phyloP scores from a whole-genome alignment of 2,797 vertebrate genomes.

The Capromys pilorides region DNA sequence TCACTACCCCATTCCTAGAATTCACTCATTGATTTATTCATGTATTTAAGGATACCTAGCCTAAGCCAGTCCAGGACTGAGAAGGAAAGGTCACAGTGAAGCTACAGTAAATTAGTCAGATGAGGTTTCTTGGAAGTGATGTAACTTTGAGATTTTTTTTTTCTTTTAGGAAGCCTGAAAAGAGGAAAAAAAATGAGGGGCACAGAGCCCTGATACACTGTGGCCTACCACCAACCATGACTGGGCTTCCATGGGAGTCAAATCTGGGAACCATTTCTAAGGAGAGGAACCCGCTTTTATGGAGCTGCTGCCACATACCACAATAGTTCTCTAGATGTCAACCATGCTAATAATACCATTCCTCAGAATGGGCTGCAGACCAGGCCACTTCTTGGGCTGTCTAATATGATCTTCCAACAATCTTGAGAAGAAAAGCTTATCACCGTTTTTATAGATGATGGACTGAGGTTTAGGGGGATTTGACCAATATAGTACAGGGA shows the following conservation, averaged over 20 bases:
- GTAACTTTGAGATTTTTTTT: neutral
- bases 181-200: neutral
- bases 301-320: neutral
- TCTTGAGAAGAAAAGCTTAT: conserved; percentile 31
- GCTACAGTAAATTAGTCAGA: neutral
- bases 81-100: neutral
- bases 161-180: conserved; percentile 29
- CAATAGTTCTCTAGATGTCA: conserved; percentile 50
- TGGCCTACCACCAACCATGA: neutral
- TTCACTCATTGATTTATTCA: neutral
- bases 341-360: neutral
- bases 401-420: conserved; percentile 45
- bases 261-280: conserved; percentile 26
- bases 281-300: neutral
- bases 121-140: neutral
- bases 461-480: conserved; percentile 22
- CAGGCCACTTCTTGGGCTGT: conserved; percentile 49
- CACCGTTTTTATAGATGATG: conserved; percentile 44
- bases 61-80: neutral
- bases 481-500: neutral
- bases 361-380: conserved; percentile 11
- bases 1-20: neutral
- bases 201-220: neutral
- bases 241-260: neutral
- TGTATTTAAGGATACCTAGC: neutral